Base-by-base conservation (phyloP, 2,888 invertebrate genomes). In the Sminthurinus aureus region DNA sequence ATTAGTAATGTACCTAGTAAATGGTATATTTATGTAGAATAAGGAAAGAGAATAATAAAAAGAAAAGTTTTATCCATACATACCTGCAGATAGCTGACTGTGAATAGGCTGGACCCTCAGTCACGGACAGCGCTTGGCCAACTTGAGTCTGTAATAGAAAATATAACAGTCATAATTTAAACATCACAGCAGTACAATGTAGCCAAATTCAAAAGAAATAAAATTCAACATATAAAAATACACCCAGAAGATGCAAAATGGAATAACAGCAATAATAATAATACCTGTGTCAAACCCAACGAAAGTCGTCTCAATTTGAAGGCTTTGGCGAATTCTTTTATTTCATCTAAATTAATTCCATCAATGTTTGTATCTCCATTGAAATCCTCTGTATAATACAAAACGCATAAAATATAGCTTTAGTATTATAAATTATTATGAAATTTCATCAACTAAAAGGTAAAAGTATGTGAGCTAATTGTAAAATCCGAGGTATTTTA, bases 21-120 rank as follows among this genome's bases (percentile, higher is more conserved):
- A 38, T 38, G 6, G 38, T 1, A 38, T 38, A 64, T 64, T 64
- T 67, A 67, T 20, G 22, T 51, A 75, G 22, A n/a, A 75, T 38
- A 18, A n/a, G 18, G 38, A 75, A 15, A 75, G 22, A 75, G 38
- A 6, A 38, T 38, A 18, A 38, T 26, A 38, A 11, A 76, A 76
- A 50, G 64, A 38, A 38, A 38, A 38, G 3, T 38, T 38, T 38
- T 38, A 38, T 38, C 38, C 38, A 9, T 58, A 18, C 92, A 92
- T 93, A 98, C 98, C 98, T 96, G 96, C 98, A 99, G 91, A 99
- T 99, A 89, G 98, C 98, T 91, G 98, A 98, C 93, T 99, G 98
- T 91, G 98, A 98, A 91, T 99, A 99, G 79, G 98, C 98, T 58
- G 98, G 98, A 82, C 98, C 98, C 91, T 98, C 98, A 26, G 98